A percentile compares a stretch with the other conserved stretches of the same genome.
These are phyloP conservation scores for Rhineura floridana DNA, from an alignment of 2,113 vertebrate species.

Conservation along the genomic window DNA sequence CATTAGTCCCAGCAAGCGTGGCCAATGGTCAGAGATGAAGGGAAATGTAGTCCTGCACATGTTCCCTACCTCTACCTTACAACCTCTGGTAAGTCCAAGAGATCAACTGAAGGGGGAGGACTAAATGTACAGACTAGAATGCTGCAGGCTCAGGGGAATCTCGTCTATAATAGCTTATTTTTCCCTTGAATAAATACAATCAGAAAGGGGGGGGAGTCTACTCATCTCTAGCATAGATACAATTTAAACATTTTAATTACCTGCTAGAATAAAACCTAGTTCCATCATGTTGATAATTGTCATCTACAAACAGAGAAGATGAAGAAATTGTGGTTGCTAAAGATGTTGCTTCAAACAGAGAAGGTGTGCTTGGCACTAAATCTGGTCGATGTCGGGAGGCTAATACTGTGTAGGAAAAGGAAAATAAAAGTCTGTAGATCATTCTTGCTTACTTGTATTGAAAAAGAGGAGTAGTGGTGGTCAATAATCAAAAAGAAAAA, in stretches of 20 bases:
- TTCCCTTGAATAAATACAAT: not conserved
- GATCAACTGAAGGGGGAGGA: not conserved
- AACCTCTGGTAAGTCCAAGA: not conserved
- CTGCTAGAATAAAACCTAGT: conserved; percentile 78
- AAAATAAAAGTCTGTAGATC: not conserved
- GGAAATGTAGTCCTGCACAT: not conserved
- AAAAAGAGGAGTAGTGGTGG: too few species aligned
- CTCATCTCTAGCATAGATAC: not conserved
- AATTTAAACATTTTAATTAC: conserved; percentile 50
- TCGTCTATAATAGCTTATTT: not conserved
- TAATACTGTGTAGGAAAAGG: conserved; percentile 72
- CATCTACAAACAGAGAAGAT: conserved; percentile 85
- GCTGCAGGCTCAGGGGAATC: not conserved
- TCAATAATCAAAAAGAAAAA: too few species aligned
- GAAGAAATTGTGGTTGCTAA: conserved; percentile 90
- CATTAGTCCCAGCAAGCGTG: too few species aligned
- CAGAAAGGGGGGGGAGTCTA: not conserved
- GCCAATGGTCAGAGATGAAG: not conserved
- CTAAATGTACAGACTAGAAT: too few species aligned
- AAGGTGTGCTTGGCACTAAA: conserved; percentile 85
- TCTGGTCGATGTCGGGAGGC: conserved; percentile 82
- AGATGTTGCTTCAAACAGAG: conserved; percentile 88
- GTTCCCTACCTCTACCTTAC: not conserved
- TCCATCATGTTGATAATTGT: conserved; percentile 73
- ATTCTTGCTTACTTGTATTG: not conserved